Percentiles rank a stretch among this genome's conserved stretches.
These are phyloP conservation scores for Dichetophora obliterata DNA, from an alignment of 2,888 invertebrate species.

Conservation along the genomic window DNA sequence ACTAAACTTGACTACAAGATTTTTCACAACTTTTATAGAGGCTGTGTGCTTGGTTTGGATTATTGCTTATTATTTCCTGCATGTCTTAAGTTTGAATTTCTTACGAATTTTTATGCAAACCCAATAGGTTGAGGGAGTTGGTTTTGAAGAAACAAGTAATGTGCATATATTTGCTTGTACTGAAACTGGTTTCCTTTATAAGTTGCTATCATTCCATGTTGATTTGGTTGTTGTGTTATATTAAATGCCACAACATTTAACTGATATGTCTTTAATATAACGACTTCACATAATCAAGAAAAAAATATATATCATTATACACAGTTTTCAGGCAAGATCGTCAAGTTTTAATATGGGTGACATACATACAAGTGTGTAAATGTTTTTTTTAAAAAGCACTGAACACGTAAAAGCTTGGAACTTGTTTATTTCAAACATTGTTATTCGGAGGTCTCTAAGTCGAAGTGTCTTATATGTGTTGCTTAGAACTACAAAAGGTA, in stretches of 20 bases:
- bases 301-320: not conserved
- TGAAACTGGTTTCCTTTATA: conserved; percentile 26
- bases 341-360: too few species aligned
- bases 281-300: not conserved
- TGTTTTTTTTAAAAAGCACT: too few species aligned
- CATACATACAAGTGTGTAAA: too few species aligned
- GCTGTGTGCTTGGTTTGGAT: not conserved
- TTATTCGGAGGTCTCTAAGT: too few species aligned
- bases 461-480: too few species aligned
- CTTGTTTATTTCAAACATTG: too few species aligned
- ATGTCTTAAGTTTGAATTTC: not conserved
- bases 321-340: not conserved
- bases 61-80: not conserved
- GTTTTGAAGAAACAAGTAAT: conserved; percentile 1
- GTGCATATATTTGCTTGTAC: not conserved
- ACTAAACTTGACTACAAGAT: conserved; percentile 54
- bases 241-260: not conserved
- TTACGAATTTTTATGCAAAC: not conserved
- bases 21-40: conserved; percentile 56
- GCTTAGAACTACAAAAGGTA: too few species aligned
- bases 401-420: too few species aligned
- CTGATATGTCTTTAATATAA: too few species aligned
- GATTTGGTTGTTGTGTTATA: not conserved
- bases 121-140: conserved; percentile 24
- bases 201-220: not conserved